phyloP scores from a whole-genome alignment of 2,797 vertebrate species.

The Orestias chungarensis region DNA sequence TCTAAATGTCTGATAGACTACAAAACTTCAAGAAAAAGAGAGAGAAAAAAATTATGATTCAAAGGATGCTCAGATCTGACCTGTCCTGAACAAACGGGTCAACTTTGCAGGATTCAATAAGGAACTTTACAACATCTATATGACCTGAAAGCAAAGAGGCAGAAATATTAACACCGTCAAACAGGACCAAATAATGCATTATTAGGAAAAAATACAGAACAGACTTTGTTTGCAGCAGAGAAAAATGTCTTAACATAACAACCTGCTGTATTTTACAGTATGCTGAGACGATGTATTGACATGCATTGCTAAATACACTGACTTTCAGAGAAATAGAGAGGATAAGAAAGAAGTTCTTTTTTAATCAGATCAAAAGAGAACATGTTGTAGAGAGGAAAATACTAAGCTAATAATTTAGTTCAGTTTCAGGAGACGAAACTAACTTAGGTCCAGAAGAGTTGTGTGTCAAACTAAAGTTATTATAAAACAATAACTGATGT shows the following conservation, averaged over 20 bases:
- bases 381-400: no score
- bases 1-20: not conserved
- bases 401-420: no score
- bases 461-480: not conserved
- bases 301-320: not conserved
- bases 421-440: no score
- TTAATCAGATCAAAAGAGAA: no score
- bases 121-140: slow-evolving; percentile 83
- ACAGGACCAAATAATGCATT: not conserved
- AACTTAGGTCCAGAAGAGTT: not conserved
- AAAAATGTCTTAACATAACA: not conserved
- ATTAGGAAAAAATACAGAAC: not conserved
- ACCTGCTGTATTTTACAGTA: not conserved
- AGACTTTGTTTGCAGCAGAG: not conserved
- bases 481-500: not conserved
- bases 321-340: not conserved
- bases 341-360: not conserved
- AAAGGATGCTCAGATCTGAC: slow-evolving; percentile 58
- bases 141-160: slow-evolving; percentile 77
- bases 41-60: not conserved
- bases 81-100: slow-evolving; percentile 87
- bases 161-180: slow-evolving; percentile 2
- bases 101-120: slow-evolving; percentile 85
- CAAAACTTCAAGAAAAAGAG: not conserved
- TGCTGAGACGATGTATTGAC: not conserved